phyloP scores from a whole-genome alignment of 1,140 invertebrate species.

The Goniozus legneri region DNA sequence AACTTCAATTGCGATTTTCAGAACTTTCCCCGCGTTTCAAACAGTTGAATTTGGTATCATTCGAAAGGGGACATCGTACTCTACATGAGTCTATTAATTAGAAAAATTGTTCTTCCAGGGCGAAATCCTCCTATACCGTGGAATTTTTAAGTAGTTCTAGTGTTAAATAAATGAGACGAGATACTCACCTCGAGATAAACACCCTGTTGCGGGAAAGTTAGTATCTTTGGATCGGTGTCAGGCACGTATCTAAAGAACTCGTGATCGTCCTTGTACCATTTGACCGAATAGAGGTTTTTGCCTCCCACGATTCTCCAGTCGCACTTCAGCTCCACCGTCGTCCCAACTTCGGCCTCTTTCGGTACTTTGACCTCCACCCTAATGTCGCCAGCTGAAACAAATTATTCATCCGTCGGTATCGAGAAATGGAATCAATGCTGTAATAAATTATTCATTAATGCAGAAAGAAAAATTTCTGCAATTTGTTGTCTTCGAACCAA shows the following conservation, averaged over 20 bases:
- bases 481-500: background rate
- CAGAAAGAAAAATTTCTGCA: too few species aligned
- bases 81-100: too few species aligned
- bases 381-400: constrained; percentile 25
- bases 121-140: too few species aligned
- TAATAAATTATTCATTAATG: too few species aligned
- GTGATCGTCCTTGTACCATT: constrained; percentile 74
- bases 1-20: too few species aligned
- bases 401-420: background rate
- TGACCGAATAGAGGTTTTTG: constrained; percentile 71
- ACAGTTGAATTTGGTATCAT: too few species aligned
- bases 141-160: too few species aligned
- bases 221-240: constrained; percentile 61
- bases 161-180: too few species aligned
- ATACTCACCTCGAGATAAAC: constrained; percentile 58
- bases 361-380: constrained; percentile 32
- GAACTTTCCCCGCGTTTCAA: too few species aligned
- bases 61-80: too few species aligned
- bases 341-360: constrained; percentile 27
- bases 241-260: constrained; percentile 72
- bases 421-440: too few species aligned
- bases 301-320: constrained; percentile 53
- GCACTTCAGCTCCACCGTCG: constrained; percentile 27
- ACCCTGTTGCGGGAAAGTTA: constrained; percentile 59
- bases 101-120: too few species aligned